Evolutionary conservation across 2,113 vertebrate genomes (phyloP).

Genomic region (Isurus oxyrinchus): DNA sequence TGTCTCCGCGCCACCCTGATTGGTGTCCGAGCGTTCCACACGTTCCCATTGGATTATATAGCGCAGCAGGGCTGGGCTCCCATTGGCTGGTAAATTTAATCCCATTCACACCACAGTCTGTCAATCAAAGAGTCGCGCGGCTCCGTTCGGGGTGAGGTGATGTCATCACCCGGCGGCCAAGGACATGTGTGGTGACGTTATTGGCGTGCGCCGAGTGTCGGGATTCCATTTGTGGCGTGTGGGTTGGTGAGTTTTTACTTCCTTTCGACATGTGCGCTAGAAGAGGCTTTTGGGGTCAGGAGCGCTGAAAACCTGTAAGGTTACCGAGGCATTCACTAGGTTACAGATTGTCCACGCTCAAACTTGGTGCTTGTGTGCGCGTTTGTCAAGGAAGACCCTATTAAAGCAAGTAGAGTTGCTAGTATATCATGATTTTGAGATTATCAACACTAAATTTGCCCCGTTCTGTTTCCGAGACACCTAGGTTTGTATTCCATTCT

Average conservation of each 20-base stretch:
- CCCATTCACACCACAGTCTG: conserved; percentile 65
- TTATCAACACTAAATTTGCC: not conserved
- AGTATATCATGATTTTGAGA: not conserved
- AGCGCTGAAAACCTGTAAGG: not conserved
- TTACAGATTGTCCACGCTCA: not conserved
- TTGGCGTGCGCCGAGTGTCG: conserved; percentile 25
- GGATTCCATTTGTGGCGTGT: not conserved
- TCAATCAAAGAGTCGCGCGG: conserved; percentile 57
- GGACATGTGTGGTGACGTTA: conserved; percentile 38
- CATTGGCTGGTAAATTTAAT: conserved; percentile 76
- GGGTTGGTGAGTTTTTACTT: not conserved
- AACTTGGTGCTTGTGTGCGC: not conserved
- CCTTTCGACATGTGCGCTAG: not conserved
- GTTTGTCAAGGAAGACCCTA: not conserved
- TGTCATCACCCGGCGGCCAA: fast-evolving
- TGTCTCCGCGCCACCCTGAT: conserved; percentile 39
- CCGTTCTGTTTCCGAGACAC: not conserved
- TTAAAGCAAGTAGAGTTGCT: not conserved
- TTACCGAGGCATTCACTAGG: not conserved
- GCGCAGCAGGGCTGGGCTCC: conserved; percentile 38
- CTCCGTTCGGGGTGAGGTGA: conserved; percentile 34
- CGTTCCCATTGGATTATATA: conserved; percentile 66
- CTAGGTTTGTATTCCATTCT: not conserved
- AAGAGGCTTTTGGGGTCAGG: not conserved
- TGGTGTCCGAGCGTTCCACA: conserved; percentile 42